phyloP scores from a whole-genome alignment of 2,888 invertebrate species.

The Coleophora deauratella region DNA sequence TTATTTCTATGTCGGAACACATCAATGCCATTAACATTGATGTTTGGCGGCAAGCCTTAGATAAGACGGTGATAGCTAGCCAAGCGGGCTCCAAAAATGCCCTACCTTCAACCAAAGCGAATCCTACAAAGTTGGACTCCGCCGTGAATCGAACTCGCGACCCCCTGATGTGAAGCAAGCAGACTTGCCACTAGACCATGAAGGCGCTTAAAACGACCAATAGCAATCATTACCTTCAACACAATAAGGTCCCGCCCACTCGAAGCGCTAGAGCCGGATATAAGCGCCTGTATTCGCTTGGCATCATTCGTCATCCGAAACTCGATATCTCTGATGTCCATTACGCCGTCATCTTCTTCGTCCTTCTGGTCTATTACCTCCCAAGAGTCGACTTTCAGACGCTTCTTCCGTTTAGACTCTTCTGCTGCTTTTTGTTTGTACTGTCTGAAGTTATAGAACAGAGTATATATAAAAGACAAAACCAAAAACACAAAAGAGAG shows the following conservation, averaged over 20 bases:
- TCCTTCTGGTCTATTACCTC: slow-evolving; percentile 78
- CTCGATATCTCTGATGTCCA: slow-evolving; percentile 90
- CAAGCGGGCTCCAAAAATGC: too few species aligned
- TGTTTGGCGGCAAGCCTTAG: too few species aligned
- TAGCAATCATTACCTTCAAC: slow-evolving; percentile 47
- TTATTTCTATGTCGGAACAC: too few species aligned
- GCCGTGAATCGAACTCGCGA: too few species aligned
- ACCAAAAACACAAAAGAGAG: too few species aligned
- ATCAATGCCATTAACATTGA: too few species aligned
- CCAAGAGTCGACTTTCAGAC: slow-evolving; percentile 81
- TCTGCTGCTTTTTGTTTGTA: slow-evolving; percentile 77
- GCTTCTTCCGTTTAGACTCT: slow-evolving; percentile 81
- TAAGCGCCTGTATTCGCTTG: slow-evolving; percentile 77
- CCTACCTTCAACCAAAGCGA: too few species aligned
- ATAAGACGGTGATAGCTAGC: too few species aligned
- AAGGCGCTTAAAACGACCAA: too few species aligned
- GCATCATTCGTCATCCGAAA: slow-evolving; percentile 87
- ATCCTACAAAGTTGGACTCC: too few species aligned
- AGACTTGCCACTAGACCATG: too few species aligned
- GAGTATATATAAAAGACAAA: neutral
- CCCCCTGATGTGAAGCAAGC: too few species aligned
- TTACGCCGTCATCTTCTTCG: slow-evolving; percentile 59
- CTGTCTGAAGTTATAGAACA: slow-evolving; percentile 56
- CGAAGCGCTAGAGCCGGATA: slow-evolving; percentile 49
- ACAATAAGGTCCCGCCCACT: slow-evolving; percentile 53